These are phyloP conservation scores for Physocephala rufipes DNA, from an alignment of 2,888 invertebrate genomes.

Conservation along the genomic window DNA sequence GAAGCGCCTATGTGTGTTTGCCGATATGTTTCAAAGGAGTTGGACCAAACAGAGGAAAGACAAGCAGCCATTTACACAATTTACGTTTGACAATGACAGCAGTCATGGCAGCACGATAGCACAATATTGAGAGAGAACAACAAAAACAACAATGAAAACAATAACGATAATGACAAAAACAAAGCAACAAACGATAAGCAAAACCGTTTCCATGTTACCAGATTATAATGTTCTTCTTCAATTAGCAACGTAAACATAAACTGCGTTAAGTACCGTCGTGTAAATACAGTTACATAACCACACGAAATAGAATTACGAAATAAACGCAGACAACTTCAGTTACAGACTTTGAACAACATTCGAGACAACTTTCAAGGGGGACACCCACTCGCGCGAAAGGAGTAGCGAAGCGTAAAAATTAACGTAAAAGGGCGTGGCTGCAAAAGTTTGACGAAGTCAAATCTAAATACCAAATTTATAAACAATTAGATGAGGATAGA, in stretches of 20 bases:
- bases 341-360: too few species aligned
- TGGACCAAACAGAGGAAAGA: not conserved
- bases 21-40: too few species aligned
- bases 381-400: not conserved
- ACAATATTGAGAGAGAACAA: slow-evolving; percentile 29
- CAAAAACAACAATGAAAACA: slow-evolving; percentile 40
- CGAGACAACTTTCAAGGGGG: too few species aligned
- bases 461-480: slow-evolving; percentile 16
- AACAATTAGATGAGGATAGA: slow-evolving; percentile 27
- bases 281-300: slow-evolving; percentile 45
- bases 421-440: slow-evolving; percentile 29
- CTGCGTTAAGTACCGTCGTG: slow-evolving; percentile 50
- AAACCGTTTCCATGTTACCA: slow-evolving; percentile 33
- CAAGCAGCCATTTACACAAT: slow-evolving; percentile 21
- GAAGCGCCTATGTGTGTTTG: not conserved
- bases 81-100: slow-evolving; percentile 38
- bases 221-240: slow-evolving; percentile 47
- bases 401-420: slow-evolving; percentile 20
- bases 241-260: slow-evolving; percentile 53
- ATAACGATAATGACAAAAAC: slow-evolving; percentile 17
- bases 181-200: too few species aligned
- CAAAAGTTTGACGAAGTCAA: not conserved
- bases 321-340: too few species aligned
- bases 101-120: slow-evolving; percentile 19
- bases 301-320: too few species aligned